Percentiles rank a stretch among this genome's conserved stretches.
Evolutionary conservation across 2,113 vertebrate species (phyloP).

Genomic region (Syngnathus scovelli): DNA sequence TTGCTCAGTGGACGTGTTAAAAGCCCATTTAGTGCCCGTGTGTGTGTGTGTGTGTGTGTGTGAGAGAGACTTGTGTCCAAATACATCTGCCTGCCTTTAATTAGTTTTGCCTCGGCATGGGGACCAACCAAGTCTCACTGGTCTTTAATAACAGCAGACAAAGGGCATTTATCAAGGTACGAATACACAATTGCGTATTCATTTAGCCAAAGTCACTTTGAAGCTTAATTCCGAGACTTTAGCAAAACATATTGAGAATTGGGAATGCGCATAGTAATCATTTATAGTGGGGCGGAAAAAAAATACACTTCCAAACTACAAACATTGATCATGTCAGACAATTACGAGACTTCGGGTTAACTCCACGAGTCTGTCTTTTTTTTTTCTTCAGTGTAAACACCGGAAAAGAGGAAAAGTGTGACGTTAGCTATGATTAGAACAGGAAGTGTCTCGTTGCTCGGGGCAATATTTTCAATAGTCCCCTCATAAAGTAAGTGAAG

Average conservation of each 20-base stretch:
- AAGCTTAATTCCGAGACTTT: slow-evolving; percentile 39
- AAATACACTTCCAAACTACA: not conserved
- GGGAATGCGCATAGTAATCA: not conserved
- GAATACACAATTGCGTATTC: slow-evolving; percentile 40
- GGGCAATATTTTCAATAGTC: no score
- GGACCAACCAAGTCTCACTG: slow-evolving; percentile 48
- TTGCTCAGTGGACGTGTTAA: slow-evolving; percentile 51
- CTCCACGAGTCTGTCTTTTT: not conserved
- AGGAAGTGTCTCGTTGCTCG: not conserved
- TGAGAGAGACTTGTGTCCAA: slow-evolving; percentile 49
- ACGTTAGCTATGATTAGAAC: not conserved
- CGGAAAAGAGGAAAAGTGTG: not conserved
- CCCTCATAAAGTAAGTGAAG: not conserved
- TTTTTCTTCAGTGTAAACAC: not conserved
- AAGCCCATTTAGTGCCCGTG: slow-evolving; percentile 32
- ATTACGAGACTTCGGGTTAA: not conserved
- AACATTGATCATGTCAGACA: not conserved
- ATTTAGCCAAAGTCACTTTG: slow-evolving; percentile 52
- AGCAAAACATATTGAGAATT: not conserved
- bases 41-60: slow-evolving; percentile 18
- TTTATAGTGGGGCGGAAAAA: not conserved
- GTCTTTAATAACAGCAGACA: slow-evolving; percentile 66
- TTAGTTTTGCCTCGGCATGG: slow-evolving; percentile 65
- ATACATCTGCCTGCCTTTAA: slow-evolving; percentile 69
- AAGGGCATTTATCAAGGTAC: slow-evolving; percentile 61